Base-by-base conservation (phyloP, 2,888 invertebrate species). In the Drosophila merina region DNA sequence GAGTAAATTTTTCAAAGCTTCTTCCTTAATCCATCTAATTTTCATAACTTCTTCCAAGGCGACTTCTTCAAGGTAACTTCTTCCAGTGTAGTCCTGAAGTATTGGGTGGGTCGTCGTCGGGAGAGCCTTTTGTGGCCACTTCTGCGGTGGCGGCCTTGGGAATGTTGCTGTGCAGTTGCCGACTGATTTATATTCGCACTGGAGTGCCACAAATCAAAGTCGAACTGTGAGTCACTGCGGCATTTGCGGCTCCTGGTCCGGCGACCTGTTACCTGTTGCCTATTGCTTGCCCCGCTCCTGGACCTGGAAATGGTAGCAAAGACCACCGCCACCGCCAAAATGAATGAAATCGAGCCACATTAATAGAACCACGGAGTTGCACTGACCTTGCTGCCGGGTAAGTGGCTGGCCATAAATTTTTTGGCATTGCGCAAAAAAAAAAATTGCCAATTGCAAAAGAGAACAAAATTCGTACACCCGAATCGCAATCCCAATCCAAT, bases 341-440 rank as follows among this genome's bases (percentile, higher is more conserved):
- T 33, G 45, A 25, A 20, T 10, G 20, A 7, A 26, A 28, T 8
- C 7, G 28, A 26, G 3, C 14, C 3, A 12, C 4, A 9, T 20
- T 20, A 30, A 10, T 20, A 42, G 42, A 64, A 63, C 42, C 44
- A 28, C 9, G 74, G 75, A 73, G 75, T 75, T 5, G 75, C 76
- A 78, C 77, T 89, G 86, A 89, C 89, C 89, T 89, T 89, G 89
- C 67, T 64, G 66, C 28, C 44, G 55, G 63, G 83, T 82, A 87
- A 82, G 77, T 77, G 75, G 81, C 76, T 71, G 48, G 66, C 68
- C 77, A 82, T 82, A 87, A 85, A 74, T 87, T 85, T 87, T 74
- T 36, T 36, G 76, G 74, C 55, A 64, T 87, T 81, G 82, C 85
- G 73, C 78, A 82, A 77, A 86, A 42, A 75, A 28, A 28, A 28